Conservation (phyloP, 2,888 invertebrate species). For the Imbricaverruca yamaguchii region DNA sequence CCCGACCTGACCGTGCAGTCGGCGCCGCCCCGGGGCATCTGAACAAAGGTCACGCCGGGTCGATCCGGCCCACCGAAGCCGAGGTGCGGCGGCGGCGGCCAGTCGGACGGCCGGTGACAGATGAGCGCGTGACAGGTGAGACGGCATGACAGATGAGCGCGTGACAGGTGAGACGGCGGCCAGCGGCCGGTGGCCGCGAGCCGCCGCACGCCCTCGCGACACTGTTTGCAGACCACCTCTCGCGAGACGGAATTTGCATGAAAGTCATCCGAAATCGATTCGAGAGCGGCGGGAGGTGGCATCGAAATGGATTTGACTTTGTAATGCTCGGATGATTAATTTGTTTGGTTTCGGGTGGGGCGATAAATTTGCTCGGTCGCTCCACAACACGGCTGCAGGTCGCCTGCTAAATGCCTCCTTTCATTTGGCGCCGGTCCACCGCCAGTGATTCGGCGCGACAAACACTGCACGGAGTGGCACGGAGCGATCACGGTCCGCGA, state of each 20-base stretch:
- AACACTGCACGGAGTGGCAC: not conserved
- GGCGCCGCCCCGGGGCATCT: too few relatives aligned
- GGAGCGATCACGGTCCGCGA: not conserved
- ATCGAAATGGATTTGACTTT: slow-evolving; percentile 15
- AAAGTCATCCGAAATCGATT: slow-evolving; percentile 10
- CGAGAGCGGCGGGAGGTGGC: not conserved
- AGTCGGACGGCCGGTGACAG: too few relatives aligned
- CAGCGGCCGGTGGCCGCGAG: too few relatives aligned
- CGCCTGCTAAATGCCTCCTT: not conserved
- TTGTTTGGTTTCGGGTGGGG: slow-evolving; percentile 16
- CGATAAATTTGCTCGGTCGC: not conserved
- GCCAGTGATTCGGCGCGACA: not conserved
- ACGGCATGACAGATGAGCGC: too few relatives aligned
- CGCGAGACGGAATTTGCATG: not conserved
- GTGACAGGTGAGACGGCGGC: too few relatives aligned
- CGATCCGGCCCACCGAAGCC: too few relatives aligned
- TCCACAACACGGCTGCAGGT: not conserved
- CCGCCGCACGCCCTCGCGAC: not conserved
- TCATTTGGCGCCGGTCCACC: not conserved
- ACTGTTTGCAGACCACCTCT: not conserved
- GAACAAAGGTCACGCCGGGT: too few relatives aligned
- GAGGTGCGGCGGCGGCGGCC: not conserved
- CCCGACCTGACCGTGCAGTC: too few relatives aligned
- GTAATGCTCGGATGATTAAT: slow-evolving; percentile 9
- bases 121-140: too few relatives aligned